phyloP scores from a whole-genome alignment of 35 echinoderm and acorn worm genomes.

The Lytechinus pictus region DNA sequence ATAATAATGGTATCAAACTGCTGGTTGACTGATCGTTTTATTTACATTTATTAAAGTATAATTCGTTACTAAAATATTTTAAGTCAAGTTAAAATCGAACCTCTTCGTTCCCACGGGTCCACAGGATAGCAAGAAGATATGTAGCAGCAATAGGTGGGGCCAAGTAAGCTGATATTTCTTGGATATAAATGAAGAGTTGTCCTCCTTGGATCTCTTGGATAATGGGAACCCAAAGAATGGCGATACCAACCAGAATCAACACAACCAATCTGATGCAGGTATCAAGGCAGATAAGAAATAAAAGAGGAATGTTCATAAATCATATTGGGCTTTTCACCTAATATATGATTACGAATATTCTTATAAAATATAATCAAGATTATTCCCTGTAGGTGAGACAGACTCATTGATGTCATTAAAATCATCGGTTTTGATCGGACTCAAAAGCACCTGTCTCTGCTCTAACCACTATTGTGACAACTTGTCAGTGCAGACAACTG shows the following conservation, averaged over 20 bases:
- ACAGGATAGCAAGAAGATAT: slow-evolving; percentile 81
- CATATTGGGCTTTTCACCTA: background rate
- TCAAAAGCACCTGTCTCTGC: too few species aligned
- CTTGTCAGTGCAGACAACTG: too few species aligned
- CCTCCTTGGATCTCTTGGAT: slow-evolving; percentile 84
- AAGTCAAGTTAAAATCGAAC: slow-evolving; percentile 14
- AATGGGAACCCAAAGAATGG: slow-evolving; percentile 82
- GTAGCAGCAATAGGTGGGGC: slow-evolving; percentile 82
- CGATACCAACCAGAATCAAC: slow-evolving; percentile 60
- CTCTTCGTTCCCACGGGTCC: slow-evolving; percentile 82
- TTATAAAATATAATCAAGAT: too few species aligned
- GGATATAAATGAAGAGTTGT: slow-evolving; percentile 90
- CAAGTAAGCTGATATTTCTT: slow-evolving; percentile 73
- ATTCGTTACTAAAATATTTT: too few species aligned
- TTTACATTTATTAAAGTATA: too few species aligned
- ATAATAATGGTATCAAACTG: too few species aligned
- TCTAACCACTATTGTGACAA: too few species aligned
- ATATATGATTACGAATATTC: too few species aligned
- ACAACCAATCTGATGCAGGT: slow-evolving; percentile 65
- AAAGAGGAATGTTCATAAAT: background rate
- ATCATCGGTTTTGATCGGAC: too few species aligned
- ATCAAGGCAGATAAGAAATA: background rate
- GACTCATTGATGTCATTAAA: too few species aligned
- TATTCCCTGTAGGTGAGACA: too few species aligned
- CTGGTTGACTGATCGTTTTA: too few species aligned